Evolutionary conservation across 2,888 invertebrate species (phyloP).

Genomic region (Synanthedon formicaeformis): DNA sequence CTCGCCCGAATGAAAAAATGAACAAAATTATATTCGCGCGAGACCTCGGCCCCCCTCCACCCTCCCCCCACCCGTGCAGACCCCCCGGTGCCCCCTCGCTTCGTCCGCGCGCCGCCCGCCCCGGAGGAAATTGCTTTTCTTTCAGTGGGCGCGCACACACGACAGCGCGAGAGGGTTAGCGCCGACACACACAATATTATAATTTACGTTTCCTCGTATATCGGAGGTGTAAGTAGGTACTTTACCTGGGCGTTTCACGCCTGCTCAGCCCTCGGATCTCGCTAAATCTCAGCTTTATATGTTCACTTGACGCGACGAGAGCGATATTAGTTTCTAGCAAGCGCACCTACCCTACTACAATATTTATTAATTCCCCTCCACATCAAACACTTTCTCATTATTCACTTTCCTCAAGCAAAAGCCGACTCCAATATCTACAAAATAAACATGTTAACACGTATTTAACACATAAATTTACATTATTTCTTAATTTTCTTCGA

Average conservation of each 20-base stretch:
- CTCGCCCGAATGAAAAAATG: slow-evolving; percentile 71
- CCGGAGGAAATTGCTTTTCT: slow-evolving; percentile 70
- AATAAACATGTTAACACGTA: too few species aligned
- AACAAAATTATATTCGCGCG: slow-evolving; percentile 72
- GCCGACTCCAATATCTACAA: neutral
- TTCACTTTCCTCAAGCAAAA: neutral
- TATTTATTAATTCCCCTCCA: slow-evolving; percentile 62
- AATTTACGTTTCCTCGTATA: slow-evolving; percentile 70
- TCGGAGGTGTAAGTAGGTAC: slow-evolving; percentile 67
- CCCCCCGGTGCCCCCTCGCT: slow-evolving; percentile 37
- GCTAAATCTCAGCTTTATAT: slow-evolving; percentile 71
- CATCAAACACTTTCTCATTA: slow-evolving; percentile 7
- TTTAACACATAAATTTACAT: too few species aligned
- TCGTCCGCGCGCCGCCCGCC: slow-evolving; percentile 27
- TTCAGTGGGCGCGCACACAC: slow-evolving; percentile 68
- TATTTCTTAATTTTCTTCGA: too few species aligned
- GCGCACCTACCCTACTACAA: slow-evolving; percentile 58
- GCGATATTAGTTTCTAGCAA: slow-evolving; percentile 67
- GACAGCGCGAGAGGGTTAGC: slow-evolving; percentile 63
- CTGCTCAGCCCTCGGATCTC: slow-evolving; percentile 61
- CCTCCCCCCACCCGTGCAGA: slow-evolving; percentile 19
- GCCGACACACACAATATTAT: slow-evolving; percentile 68
- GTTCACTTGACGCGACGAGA: slow-evolving; percentile 69
- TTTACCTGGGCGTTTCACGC: slow-evolving; percentile 67
- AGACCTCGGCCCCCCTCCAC: slow-evolving; percentile 48